phyloP scores from a whole-genome alignment of 2,797 vertebrate species.

The Coendou prehensilis region DNA sequence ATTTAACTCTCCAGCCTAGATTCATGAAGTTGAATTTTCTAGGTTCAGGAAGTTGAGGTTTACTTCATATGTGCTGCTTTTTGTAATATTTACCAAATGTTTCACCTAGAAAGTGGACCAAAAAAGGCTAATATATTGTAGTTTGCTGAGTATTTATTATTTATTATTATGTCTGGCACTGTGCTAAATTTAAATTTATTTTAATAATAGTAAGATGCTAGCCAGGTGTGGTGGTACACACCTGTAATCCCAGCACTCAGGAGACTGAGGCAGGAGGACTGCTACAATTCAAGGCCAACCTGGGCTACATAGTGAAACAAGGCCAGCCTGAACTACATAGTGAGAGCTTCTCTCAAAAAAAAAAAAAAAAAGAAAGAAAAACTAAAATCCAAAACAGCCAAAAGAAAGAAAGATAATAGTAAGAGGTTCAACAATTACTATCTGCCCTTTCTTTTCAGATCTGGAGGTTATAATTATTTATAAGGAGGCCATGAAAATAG shows the following conservation, averaged over 20 bases:
- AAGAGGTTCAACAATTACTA: not conserved
- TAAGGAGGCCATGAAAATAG: slow-evolving; percentile 24
- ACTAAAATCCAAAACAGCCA: not conserved
- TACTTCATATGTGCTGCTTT: not conserved
- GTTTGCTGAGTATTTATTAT: not conserved
- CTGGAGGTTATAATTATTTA: not conserved
- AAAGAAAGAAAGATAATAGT: not conserved
- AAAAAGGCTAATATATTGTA: not conserved
- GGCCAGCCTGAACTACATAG: not conserved
- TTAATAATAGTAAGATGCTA: not conserved
- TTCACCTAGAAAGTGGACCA: not conserved
- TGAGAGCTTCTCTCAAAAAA: not conserved
- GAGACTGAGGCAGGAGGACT: not conserved
- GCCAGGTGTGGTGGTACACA: not conserved
- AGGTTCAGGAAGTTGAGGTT: slow-evolving; percentile 7
- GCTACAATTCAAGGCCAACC: not conserved
- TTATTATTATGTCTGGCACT: not conserved
- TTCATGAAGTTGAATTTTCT: slow-evolving; percentile 18
- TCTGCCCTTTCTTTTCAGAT: not conserved
- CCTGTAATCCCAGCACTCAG: not conserved
- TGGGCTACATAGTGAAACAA: not conserved
- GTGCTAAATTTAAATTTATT: slow-evolving; percentile 18
- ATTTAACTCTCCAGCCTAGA: slow-evolving; percentile 26
- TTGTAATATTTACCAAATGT: slow-evolving; percentile 2
- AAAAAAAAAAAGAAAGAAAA: not conserved